Conservation (phyloP, 2,888 invertebrate species). For the Ashinkailepas kermadecensis region DNA sequence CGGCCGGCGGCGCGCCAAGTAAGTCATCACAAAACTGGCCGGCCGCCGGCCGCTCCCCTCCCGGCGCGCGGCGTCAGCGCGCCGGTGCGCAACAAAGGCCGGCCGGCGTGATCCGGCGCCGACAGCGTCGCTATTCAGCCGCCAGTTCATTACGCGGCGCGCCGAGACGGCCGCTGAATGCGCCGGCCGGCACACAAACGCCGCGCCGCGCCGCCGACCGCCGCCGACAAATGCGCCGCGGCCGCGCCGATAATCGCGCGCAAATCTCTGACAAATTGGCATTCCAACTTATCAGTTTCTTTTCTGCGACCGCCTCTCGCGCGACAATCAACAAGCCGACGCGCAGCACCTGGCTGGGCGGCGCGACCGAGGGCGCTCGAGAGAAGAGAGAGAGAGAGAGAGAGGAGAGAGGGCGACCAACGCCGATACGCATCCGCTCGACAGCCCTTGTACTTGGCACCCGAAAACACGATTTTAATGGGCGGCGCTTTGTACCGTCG, state of each 20-base stretch:
- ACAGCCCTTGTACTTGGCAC: not conserved
- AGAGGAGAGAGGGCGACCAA: too few species aligned
- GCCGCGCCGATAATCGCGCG: not conserved
- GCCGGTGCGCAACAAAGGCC: not conserved
- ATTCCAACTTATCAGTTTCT: slow-evolving; percentile 3
- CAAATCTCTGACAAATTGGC: slow-evolving; percentile 19
- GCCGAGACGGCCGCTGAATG: not conserved
- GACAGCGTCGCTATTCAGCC: not conserved
- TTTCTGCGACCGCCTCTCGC: not conserved
- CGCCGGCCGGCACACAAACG: not conserved
- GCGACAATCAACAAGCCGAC: slow-evolving; percentile 1
- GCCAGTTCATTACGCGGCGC: slow-evolving; percentile 1
- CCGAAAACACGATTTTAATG: slow-evolving; percentile 20
- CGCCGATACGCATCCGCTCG: too few species aligned
- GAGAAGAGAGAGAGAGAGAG: too few species aligned
- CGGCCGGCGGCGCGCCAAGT: not conserved
- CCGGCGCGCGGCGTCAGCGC: not conserved
- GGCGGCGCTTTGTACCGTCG: not conserved
- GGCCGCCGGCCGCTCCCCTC: not conserved
- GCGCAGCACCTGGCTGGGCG: not conserved
- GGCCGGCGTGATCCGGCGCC: not conserved
- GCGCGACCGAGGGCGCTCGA: not conserved
- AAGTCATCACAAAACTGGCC: not conserved
- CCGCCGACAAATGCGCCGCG: not conserved
- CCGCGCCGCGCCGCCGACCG: not conserved